A percentile compares a stretch with the other conserved stretches of the same genome.
Conservation (phyloP, 2,797 vertebrate genomes). For the Tapirus indicus region DNA sequence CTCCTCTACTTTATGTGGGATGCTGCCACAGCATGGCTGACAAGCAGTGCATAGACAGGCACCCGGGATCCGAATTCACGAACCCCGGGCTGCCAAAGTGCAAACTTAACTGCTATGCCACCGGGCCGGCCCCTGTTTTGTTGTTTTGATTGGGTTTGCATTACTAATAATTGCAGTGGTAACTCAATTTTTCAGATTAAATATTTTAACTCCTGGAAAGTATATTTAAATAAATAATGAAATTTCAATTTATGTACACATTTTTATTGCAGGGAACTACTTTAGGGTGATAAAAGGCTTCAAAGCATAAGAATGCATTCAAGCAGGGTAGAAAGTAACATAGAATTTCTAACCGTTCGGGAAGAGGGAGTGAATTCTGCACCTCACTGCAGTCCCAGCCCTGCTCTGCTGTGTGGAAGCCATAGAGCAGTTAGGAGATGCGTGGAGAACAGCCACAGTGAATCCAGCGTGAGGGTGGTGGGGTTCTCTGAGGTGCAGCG, state of each 20-base stretch:
- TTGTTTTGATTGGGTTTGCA: not conserved
- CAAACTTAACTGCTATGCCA: too few species aligned
- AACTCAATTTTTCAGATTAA: not conserved
- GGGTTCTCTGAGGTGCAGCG: not conserved
- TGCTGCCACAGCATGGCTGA: too few species aligned
- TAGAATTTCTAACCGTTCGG: not conserved
- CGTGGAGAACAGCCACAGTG: not conserved
- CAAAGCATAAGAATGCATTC: not conserved
- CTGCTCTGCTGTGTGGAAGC: not conserved
- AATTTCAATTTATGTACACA: not conserved
- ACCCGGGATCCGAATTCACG: too few species aligned
- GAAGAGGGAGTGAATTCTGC: not conserved
- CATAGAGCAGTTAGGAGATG: not conserved
- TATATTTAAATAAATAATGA: not conserved
- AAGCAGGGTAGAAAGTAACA: too few species aligned
- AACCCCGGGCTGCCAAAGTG: too few species aligned
- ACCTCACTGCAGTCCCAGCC: not conserved
- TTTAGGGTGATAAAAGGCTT: not conserved
- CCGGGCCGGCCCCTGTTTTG: not conserved
- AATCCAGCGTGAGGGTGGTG: fast-evolving
- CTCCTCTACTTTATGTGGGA: too few species aligned
- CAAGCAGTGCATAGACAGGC: too few species aligned
- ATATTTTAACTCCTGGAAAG: not conserved
- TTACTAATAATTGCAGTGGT: not conserved
- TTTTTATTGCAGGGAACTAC: not conserved